Percentiles rank a stretch among this genome's conserved stretches.
Conservation (phyloP, 2,888 invertebrate genomes). For the Ecliptopera silaceata region DNA sequence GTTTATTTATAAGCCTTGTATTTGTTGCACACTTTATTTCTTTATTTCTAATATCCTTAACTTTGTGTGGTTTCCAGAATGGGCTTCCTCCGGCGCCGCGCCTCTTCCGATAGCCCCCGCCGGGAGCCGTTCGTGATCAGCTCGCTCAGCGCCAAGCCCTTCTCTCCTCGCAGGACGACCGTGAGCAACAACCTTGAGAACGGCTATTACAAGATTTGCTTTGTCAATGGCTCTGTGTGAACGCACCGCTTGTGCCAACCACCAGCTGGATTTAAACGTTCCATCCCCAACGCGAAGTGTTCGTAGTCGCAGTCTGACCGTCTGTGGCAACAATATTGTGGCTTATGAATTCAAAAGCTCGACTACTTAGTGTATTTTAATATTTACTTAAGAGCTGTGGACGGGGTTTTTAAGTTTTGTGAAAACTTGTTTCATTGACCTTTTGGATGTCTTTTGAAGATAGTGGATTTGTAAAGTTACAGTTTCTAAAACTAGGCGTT, state of each 20-base stretch:
- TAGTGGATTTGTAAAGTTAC: slow-evolving; percentile 21
- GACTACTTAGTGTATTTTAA: background rate
- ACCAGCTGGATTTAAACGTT: slow-evolving; percentile 46
- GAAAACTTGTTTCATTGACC: slow-evolving; percentile 5
- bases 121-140: slow-evolving; percentile 72
- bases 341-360: background rate
- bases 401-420: slow-evolving; percentile 39
- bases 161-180: slow-evolving; percentile 82
- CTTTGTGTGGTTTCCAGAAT: slow-evolving; percentile 54
- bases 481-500: slow-evolving; percentile 24
- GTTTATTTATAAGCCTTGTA: too few relatives aligned
- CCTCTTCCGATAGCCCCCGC: slow-evolving; percentile 81
- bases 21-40: too few relatives aligned
- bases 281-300: background rate
- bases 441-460: slow-evolving; percentile 20
- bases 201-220: slow-evolving; percentile 83
- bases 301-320: background rate
- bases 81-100: slow-evolving; percentile 79
- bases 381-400: background rate
- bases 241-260: slow-evolving; percentile 59
- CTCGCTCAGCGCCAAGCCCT: slow-evolving; percentile 66
- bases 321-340: background rate
- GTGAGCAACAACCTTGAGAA: slow-evolving; percentile 72
- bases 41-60: too few relatives aligned
- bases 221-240: slow-evolving; percentile 83